Percentiles rank a stretch among this genome's conserved stretches.
These are phyloP conservation scores for Notarius quadriscutis DNA, from an alignment of 2,113 vertebrate species.

Conservation along the genomic window DNA sequence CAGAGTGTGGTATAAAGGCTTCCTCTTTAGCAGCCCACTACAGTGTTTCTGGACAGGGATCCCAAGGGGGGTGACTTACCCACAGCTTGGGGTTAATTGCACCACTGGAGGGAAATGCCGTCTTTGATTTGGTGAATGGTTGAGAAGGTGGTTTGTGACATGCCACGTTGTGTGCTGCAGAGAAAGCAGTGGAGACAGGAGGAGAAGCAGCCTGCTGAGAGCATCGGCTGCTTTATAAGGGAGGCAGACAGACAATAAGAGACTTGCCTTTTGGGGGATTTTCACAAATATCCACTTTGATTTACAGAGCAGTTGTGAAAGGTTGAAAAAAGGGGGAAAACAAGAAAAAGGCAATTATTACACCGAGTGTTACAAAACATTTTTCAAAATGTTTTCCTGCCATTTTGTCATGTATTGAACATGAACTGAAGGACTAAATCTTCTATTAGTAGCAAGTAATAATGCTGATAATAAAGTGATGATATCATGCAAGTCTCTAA, in stretches of 20 bases:
- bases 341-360: slow-evolving; percentile 24
- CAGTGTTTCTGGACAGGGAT: slow-evolving; percentile 42
- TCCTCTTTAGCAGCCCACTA: slow-evolving; percentile 41
- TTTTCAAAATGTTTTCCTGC: background rate
- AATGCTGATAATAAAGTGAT: background rate
- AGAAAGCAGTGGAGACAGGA: slow-evolving; percentile 33
- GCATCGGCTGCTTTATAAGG: slow-evolving; percentile 45
- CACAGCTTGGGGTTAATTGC: slow-evolving; percentile 54
- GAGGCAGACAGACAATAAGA: slow-evolving; percentile 32
- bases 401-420: background rate
- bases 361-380: background rate
- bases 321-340: slow-evolving; percentile 10
- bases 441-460: background rate
- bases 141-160: slow-evolving; percentile 53
- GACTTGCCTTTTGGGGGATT: slow-evolving; percentile 34
- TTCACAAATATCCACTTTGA: slow-evolving; percentile 47
- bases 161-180: slow-evolving; percentile 6
- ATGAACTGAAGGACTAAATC: slow-evolving; percentile 3
- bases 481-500: slow-evolving; percentile 3
- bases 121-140: slow-evolving; percentile 46
- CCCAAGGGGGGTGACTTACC: slow-evolving; percentile 37
- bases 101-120: slow-evolving; percentile 51
- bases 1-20: slow-evolving; percentile 24
- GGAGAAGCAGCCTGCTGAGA: slow-evolving; percentile 43
- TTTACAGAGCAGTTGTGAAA: slow-evolving; percentile 41